Evolutionary conservation across 1,140 invertebrate species (phyloP).

Genomic region (Zaprionus ornatus): DNA sequence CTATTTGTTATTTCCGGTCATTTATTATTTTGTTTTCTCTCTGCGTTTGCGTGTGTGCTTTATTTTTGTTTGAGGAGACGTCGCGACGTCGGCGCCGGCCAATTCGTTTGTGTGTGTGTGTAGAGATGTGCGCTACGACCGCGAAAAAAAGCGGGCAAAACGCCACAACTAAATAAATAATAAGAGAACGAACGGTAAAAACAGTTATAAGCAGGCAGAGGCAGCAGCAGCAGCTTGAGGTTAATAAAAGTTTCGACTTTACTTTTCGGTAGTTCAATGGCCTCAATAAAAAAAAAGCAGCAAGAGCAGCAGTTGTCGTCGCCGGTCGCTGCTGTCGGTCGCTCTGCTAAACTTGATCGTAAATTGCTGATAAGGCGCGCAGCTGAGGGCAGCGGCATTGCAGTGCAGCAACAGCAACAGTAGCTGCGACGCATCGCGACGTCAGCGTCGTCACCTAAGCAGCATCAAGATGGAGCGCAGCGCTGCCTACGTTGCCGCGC

Average conservation of each 20-base stretch:
- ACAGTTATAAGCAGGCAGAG: constrained; percentile 69
- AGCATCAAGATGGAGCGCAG: neutral
- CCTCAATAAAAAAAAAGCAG: constrained; percentile 52
- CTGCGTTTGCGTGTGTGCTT: neutral
- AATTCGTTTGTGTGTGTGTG: neutral
- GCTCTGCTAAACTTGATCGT: constrained; percentile 52
- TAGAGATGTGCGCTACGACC: constrained; percentile 29
- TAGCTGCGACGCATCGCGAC: neutral
- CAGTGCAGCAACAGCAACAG: constrained; percentile 19
- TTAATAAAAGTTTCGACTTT: constrained; percentile 56
- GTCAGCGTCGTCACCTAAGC: constrained; percentile 6
- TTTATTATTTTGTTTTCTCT: constrained; percentile 46
- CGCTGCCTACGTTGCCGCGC: neutral
- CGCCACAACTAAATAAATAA: constrained; percentile 46
- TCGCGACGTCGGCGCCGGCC: constrained; percentile 7
- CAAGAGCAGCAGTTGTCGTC: constrained; percentile 16
- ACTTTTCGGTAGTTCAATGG: constrained; percentile 69
- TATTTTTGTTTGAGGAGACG: constrained; percentile 27
- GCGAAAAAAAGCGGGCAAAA: constrained; percentile 48
- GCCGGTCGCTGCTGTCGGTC: constrained; percentile 31
- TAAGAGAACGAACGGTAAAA: constrained; percentile 70
- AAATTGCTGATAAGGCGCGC: constrained; percentile 64
- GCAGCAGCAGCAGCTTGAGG: constrained; percentile 58
- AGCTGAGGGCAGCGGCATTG: neutral
- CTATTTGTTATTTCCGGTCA: constrained; percentile 75